These are phyloP conservation scores for Mesitornis unicolor DNA, from an alignment of 2,113 vertebrate genomes.

Conservation along the genomic window DNA sequence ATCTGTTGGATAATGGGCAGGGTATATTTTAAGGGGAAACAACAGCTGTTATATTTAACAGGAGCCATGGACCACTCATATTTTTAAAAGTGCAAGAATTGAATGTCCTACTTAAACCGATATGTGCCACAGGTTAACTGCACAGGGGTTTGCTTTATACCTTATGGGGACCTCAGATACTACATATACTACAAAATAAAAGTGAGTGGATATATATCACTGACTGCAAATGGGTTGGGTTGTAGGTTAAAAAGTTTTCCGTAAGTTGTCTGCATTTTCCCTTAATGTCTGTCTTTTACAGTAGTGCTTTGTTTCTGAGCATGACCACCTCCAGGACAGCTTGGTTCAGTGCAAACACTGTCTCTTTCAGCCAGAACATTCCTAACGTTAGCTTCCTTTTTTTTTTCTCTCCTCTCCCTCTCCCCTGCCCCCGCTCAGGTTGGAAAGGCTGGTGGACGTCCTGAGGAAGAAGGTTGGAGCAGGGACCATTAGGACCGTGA, in stretches of 20 bases:
- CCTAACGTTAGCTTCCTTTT: slow-evolving; percentile 68
- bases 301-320: slow-evolving; percentile 70
- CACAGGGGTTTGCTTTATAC: neutral
- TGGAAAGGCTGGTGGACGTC: slow-evolving; percentile 96
- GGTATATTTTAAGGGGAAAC: neutral
- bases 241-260: slow-evolving; percentile 62
- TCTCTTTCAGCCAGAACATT: slow-evolving; percentile 72
- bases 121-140: neutral
- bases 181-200: slow-evolving; percentile 11
- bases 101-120: neutral
- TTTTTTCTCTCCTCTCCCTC: slow-evolving; percentile 44
- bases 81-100: neutral
- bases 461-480: slow-evolving; percentile 95
- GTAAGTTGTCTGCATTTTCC: slow-evolving; percentile 57
- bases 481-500: slow-evolving; percentile 88
- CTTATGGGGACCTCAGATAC: neutral
- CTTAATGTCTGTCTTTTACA: slow-evolving; percentile 60
- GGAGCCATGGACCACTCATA: neutral
- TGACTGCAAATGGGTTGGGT: slow-evolving; percentile 22
- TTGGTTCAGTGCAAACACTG: slow-evolving; percentile 72
- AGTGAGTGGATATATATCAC: neutral
- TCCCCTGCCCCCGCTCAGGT: slow-evolving; percentile 73
- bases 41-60: neutral
- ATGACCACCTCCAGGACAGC: slow-evolving; percentile 65
- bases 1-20: neutral